Evolutionary conservation across 2,888 invertebrate genomes (phyloP), one percentile per base, ranked within the genome.

Genomic region (Boloria euphrosyne): DNA sequence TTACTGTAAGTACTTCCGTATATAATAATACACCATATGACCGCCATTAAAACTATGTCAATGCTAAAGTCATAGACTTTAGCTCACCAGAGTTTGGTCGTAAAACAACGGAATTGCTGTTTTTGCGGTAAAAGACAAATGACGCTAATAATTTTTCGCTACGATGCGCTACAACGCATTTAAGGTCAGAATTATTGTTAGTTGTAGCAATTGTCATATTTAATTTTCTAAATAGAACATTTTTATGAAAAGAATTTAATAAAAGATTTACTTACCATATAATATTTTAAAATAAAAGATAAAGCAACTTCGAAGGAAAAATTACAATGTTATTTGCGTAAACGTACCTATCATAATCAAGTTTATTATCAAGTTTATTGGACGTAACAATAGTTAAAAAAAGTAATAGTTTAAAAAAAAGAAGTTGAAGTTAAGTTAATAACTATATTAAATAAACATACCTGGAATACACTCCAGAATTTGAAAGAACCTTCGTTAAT

Each of bases 401-500:
- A 13, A 14, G 13, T n/a, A n/a, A n/a, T n/a, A n/a, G n/a, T n/a
- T n/a, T n/a, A n/a, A n/a, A n/a, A n/a, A n/a, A n/a, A n/a, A n/a
- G n/a, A n/a, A n/a, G n/a, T n/a, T n/a, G n/a, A n/a, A n/a, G n/a
- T n/a, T n/a, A 18, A 22, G 13, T 17, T 49, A 14, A 13, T 3
- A 17, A 13, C 14, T 22, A 5, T 6, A n/a, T 7, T 16, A 49
- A n/a, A 16, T 13, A 0, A 57, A 58, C 80, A 85, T 84, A 96
- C 96, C 93, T 97, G 97, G 84, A 97, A 97, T 10, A 93, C 96
- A 46, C 97, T 96, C 97, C 97, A 97, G 86, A 97, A 97, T 82
- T 97, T 97, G 87, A 96, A 97, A 17, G 96, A 97, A 2, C 96
- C 96, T 82, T 97, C 97, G 77, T 96, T 97, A 79, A 97, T 96